phyloP scores from a whole-genome alignment of 1,140 invertebrate genomes.

The Polypedilum pembai region DNA sequence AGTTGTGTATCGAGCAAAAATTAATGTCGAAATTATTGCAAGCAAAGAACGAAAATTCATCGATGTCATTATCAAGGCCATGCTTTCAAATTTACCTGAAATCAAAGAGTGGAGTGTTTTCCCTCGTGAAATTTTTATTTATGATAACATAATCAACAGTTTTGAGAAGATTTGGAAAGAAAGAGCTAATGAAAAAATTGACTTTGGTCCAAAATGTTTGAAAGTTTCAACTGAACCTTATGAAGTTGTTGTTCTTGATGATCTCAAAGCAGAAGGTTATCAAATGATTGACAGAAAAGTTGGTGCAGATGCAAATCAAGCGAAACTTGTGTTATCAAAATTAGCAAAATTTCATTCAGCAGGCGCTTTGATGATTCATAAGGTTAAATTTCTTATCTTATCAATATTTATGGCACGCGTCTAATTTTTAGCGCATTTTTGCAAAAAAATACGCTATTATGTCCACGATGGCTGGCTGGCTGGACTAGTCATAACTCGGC shows the following conservation, averaged over 20 bases:
- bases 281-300: constrained; percentile 45
- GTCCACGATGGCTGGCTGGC: no score
- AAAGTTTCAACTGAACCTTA: constrained; percentile 35
- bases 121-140: background rate
- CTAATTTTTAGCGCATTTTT: no score
- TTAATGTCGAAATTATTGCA: background rate
- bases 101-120: background rate
- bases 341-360: constrained; percentile 50
- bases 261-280: constrained; percentile 45
- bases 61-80: constrained; percentile 14
- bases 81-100: background rate
- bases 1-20: background rate
- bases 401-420: no score
- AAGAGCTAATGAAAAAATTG: background rate
- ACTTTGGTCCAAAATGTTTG: background rate
- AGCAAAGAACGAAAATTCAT: background rate
- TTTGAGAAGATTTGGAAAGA: background rate
- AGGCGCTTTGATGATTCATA: constrained; percentile 39
- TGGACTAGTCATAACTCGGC: no score
- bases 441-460: no score
- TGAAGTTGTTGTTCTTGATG: constrained; percentile 44
- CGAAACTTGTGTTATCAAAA: constrained; percentile 45
- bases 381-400: background rate
- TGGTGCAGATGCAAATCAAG: constrained; percentile 47
- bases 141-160: background rate